Conservation (phyloP, 2,888 invertebrate genomes). For the Cenopis cana region DNA sequence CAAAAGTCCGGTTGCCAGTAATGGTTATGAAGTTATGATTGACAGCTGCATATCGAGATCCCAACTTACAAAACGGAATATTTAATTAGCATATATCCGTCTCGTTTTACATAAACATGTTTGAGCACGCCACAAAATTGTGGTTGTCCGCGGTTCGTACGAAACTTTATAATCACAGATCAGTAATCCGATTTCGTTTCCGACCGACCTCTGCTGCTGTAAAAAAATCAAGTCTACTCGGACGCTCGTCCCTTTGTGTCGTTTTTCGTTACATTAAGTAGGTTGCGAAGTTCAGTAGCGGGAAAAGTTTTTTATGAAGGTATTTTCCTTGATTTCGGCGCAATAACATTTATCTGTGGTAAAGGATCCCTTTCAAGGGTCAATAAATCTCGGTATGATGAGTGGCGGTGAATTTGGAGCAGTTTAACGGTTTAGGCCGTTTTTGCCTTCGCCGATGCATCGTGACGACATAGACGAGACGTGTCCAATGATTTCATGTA, state of each 20-base stretch:
- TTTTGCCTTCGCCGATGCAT: slow-evolving; percentile 29
- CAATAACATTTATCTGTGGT: slow-evolving; percentile 55
- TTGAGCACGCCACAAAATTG: slow-evolving; percentile 54
- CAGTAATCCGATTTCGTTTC: slow-evolving; percentile 79
- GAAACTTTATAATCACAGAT: slow-evolving; percentile 77
- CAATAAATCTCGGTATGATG: slow-evolving; percentile 37
- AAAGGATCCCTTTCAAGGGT: slow-evolving; percentile 42
- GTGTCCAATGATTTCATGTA: slow-evolving; percentile 69
- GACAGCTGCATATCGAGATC: slow-evolving; percentile 30
- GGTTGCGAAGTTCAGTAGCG: slow-evolving; percentile 50
- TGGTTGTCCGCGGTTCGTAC: slow-evolving; percentile 61
- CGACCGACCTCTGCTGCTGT: slow-evolving; percentile 71
- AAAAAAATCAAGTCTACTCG: slow-evolving; percentile 70
- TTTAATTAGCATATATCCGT: slow-evolving; percentile 26
- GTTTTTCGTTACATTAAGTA: slow-evolving; percentile 59
- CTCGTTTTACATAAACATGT: slow-evolving; percentile 19
- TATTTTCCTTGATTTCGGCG: slow-evolving; percentile 55
- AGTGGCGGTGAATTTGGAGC: slow-evolving; percentile 32
- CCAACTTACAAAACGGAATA: slow-evolving; percentile 29
- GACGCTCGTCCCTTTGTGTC: slow-evolving; percentile 62
- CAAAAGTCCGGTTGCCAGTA: slow-evolving; percentile 25
- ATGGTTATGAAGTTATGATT: slow-evolving; percentile 24
- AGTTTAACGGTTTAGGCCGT: slow-evolving; percentile 25
- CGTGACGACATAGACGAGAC: slow-evolving; percentile 55
- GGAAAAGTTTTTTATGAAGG: slow-evolving; percentile 57